These are phyloP conservation scores for Ptilodon capucinus DNA, from an alignment of 2,888 invertebrate species.

Conservation along the genomic window DNA sequence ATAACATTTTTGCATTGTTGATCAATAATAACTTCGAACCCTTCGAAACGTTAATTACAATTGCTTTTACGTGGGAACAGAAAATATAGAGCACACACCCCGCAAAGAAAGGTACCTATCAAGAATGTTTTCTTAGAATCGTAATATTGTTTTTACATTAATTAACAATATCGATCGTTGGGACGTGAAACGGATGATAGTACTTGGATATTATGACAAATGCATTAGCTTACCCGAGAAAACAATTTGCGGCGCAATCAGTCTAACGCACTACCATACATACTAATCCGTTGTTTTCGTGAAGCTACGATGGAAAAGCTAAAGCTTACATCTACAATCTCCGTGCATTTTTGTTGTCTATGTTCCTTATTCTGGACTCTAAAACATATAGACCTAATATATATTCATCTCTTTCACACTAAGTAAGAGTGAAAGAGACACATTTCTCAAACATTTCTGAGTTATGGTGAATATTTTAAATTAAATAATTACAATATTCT, in stretches of 20 bases:
- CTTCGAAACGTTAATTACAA: slow-evolving; percentile 12
- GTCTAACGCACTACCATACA: slow-evolving; percentile 84
- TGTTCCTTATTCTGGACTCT: slow-evolving; percentile 29
- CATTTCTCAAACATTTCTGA: no score
- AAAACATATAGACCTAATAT: no score
- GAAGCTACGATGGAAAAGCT: slow-evolving; percentile 81
- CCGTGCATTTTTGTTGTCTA: slow-evolving; percentile 56
- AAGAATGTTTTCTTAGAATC: slow-evolving; percentile 19
- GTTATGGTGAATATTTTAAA: no score
- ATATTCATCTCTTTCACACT: no score
- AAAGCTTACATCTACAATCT: slow-evolving; percentile 58
- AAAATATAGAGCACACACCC: slow-evolving; percentile 52
- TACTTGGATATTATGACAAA: slow-evolving; percentile 10
- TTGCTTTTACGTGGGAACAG: slow-evolving; percentile 25
- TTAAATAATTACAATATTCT: no score
- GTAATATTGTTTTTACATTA: slow-evolving; percentile 9
- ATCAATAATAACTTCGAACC: background rate
- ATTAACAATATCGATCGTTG: slow-evolving; percentile 6
- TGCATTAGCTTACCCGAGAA: slow-evolving; percentile 69
- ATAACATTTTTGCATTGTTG: background rate
- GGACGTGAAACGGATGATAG: slow-evolving; percentile 1
- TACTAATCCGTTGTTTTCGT: slow-evolving; percentile 83
- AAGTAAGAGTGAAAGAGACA: no score
- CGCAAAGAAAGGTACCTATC: slow-evolving; percentile 30
- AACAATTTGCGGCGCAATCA: slow-evolving; percentile 84